Evolutionary conservation across 2,113 vertebrate species (phyloP).

Genomic region (Columbina picui): DNA sequence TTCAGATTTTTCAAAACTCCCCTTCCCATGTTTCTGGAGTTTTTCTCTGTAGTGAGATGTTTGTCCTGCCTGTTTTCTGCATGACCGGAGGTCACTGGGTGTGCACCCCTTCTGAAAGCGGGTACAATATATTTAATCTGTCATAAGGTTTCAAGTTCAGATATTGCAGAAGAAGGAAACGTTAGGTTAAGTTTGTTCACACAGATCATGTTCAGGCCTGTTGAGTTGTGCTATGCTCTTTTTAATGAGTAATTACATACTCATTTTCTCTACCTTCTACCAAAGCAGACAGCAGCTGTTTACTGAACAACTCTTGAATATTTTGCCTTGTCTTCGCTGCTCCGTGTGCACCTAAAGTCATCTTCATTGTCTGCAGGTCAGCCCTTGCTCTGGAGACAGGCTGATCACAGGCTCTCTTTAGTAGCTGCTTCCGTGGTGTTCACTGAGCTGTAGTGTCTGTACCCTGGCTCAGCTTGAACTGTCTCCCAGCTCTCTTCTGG

Average conservation of each 20-base stretch:
- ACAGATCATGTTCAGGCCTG: not conserved
- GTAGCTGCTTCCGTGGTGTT: not conserved
- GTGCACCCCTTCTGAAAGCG: not conserved
- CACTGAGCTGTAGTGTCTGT: accelerated
- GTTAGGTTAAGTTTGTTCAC: not conserved
- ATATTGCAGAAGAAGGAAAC: not conserved
- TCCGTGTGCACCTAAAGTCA: not conserved
- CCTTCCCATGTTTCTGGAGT: not conserved
- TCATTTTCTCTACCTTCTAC: not conserved
- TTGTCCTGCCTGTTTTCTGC: not conserved
- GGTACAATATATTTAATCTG: not conserved
- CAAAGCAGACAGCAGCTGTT: not conserved
- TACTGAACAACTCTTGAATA: not conserved
- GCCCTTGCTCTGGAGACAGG: not conserved
- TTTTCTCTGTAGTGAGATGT: not conserved
- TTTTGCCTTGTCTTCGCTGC: not conserved
- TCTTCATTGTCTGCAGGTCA: not conserved
- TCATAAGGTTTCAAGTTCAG: not conserved
- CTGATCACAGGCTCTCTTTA: not conserved
- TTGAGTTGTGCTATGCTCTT: not conserved
- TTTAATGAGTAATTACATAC: accelerated
- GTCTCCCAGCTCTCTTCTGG: not conserved
- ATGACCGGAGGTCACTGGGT: not conserved
- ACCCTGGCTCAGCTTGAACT: not conserved
- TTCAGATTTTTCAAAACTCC: not conserved